Base-by-base conservation (phyloP, 2,888 invertebrate genomes). In the Deilephila elpenor region DNA sequence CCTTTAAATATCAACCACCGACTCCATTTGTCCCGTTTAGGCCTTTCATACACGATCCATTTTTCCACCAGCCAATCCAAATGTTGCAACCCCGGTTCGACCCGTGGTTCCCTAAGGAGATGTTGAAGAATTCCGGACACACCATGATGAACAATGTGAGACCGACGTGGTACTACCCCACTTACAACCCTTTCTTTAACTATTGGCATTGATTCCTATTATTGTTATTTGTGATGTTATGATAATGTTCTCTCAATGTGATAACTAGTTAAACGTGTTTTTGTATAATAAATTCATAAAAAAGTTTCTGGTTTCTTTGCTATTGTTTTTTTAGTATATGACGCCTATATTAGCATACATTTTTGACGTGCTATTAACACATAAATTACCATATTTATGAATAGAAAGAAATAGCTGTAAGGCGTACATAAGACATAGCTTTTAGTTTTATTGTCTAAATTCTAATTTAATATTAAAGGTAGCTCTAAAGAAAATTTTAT, bases 131-230 rank as follows among this genome's bases (percentile, higher is more conserved):
- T 32, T 77, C 82, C 2, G 74, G 61, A n/a, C 79, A 81, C 3
- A 80, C 82, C 5, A 80, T 78, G 53, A 75, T 79, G 20, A 77
- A 84, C 29, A 77, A 78, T 34, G 75, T 83, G 11, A 83, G 78
- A 34, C 82, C 83, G 20, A 72, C 74, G 0, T 90, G 88, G 88
- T 77, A 86, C 17, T 87, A 88, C 56, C 88, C 89, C 5, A 84
- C 78, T 71, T 89, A 85, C 56, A 84, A 83, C 60, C 90, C 90
- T 0, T 87, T 87, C 73, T 76, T 85, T 17, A 88, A 86, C 74
- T 84, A 84, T 73, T 85, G 83, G 83, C 78, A 73, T 78, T 79
- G 70, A 73, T 79, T 78, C 80, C 79, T 78, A 80, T 75, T 59
- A 73, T 64, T 59, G 17, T 67, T 56, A 29, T 56, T 72, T 19